Evolutionary conservation across 1,140 invertebrate species (phyloP).

Genomic region (Cryptotermes secundus): DNA sequence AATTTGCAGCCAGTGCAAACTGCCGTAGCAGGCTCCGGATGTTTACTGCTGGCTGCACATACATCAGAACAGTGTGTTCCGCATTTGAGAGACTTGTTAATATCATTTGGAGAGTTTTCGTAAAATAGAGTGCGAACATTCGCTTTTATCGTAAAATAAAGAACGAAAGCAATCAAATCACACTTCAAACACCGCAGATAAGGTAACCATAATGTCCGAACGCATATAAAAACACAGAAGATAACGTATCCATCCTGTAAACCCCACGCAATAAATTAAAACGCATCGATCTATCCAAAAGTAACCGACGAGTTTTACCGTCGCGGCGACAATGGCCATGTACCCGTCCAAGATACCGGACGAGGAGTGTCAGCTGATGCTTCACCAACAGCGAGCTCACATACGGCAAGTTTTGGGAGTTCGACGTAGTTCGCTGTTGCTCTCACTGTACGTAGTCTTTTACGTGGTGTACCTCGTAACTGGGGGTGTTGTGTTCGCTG

Average conservation of each 20-base stretch:
- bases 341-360: neutral
- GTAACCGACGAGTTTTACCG: too few species aligned
- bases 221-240: slow-evolving; percentile 46
- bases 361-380: neutral
- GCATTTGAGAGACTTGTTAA: too few species aligned
- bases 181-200: slow-evolving; percentile 7
- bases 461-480: slow-evolving; percentile 71
- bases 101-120: neutral
- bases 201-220: slow-evolving; percentile 42
- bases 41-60: too few species aligned
- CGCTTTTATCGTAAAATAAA: slow-evolving; percentile 47
- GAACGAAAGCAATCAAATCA: slow-evolving; percentile 25
- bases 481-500: slow-evolving; percentile 74
- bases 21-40: too few species aligned
- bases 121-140: slow-evolving; percentile 43
- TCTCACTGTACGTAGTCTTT: slow-evolving; percentile 59
- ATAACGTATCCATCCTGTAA: slow-evolving; percentile 32
- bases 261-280: neutral
- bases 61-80: too few species aligned
- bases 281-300: too few species aligned
- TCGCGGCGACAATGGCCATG: neutral
- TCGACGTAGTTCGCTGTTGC: slow-evolving; percentile 50
- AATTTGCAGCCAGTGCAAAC: too few species aligned
- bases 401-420: slow-evolving; percentile 46
- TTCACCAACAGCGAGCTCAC: slow-evolving; percentile 25